phyloP scores from a whole-genome alignment of 2,888 invertebrate genomes.

The Aleiodes alternator region DNA sequence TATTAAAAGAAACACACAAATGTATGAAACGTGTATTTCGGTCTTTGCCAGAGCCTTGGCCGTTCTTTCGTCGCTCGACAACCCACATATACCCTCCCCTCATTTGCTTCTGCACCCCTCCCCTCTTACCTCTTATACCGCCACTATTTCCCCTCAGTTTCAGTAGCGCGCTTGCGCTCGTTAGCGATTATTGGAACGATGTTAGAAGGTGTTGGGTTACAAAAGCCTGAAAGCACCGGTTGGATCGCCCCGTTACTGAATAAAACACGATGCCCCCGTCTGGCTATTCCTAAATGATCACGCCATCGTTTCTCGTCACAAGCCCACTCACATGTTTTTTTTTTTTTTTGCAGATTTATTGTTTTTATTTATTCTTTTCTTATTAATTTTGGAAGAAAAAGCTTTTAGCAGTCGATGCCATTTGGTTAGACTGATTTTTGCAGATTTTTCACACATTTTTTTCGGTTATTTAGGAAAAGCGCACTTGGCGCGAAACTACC shows the following conservation, averaged over 20 bases:
- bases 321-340: neutral
- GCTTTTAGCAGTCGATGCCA: neutral
- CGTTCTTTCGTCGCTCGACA: slow-evolving; percentile 24
- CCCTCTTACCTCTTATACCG: too few relatives aligned
- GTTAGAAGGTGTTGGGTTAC: slow-evolving; percentile 34
- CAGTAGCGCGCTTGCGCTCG: slow-evolving; percentile 9
- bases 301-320: neutral
- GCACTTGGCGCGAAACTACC: too few relatives aligned
- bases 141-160: neutral
- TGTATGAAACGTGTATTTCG: slow-evolving; percentile 29
- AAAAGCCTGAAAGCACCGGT: slow-evolving; percentile 12
- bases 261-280: slow-evolving; percentile 1
- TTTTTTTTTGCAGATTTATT: neutral
- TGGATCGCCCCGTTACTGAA: slow-evolving; percentile 1
- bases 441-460: too few relatives aligned
- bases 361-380: neutral
- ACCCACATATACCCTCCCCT: slow-evolving; percentile 24
- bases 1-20: slow-evolving; percentile 29
- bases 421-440: too few relatives aligned
- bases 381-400: neutral
- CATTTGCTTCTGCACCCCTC: neutral
- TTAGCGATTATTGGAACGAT: slow-evolving; percentile 16
- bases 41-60: slow-evolving; percentile 34
- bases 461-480: too few relatives aligned
- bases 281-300: slow-evolving; percentile 5